A percentile compares a stretch with the other conserved stretches of the same genome.
Conservation (phyloP, 2,888 invertebrate genomes). For the Nebria brevicollis region DNA sequence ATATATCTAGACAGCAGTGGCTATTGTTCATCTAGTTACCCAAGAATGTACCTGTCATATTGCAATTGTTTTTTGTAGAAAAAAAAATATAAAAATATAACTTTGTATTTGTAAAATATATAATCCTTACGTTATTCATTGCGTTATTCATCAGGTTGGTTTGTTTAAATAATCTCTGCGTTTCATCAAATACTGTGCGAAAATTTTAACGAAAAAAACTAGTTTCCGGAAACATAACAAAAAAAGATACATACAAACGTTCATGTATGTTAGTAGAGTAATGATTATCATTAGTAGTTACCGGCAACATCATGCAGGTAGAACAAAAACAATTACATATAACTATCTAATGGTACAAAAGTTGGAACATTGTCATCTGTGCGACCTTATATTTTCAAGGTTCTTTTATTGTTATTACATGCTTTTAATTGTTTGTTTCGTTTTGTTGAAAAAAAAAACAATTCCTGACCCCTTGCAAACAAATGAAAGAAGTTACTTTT, state of each 20-base stretch:
- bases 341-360: background rate
- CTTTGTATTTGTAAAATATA: too few species aligned
- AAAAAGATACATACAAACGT: background rate
- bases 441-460: background rate
- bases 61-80: too few species aligned
- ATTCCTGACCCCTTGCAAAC: background rate
- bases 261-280: background rate
- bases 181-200: background rate
- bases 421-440: background rate
- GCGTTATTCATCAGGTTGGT: too few species aligned
- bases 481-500: background rate
- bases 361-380: background rate
- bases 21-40: too few species aligned
- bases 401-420: background rate
- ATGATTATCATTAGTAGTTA: background rate
- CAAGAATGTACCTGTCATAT: too few species aligned
- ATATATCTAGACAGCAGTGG: too few species aligned
- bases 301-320: background rate
- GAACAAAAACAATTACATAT: background rate
- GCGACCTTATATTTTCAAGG: background rate
- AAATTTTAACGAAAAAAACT: background rate
- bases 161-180: too few species aligned
- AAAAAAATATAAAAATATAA: too few species aligned
- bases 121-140: too few species aligned
- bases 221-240: background rate